These are phyloP conservation scores for Aepyceros melampus DNA, from an alignment of 2,113 vertebrate genomes.

Conservation along the genomic window DNA sequence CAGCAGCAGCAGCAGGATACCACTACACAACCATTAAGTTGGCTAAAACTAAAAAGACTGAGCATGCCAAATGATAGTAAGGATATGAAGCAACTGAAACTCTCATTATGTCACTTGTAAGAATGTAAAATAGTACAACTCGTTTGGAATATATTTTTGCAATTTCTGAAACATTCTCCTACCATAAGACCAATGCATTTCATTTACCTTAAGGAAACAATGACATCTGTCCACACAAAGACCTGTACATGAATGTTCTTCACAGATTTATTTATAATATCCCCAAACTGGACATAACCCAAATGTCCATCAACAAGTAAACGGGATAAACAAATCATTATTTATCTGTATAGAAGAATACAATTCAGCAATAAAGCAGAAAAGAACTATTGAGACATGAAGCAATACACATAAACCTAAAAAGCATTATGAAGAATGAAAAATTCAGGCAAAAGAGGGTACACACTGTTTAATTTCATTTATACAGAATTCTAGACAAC, in stretches of 20 bases:
- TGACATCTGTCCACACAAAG: background rate
- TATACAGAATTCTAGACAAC: background rate
- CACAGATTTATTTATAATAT: background rate
- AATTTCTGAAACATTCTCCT: background rate
- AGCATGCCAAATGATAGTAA: background rate
- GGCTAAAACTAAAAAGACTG: background rate
- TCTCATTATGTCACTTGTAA: background rate
- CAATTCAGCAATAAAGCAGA: background rate
- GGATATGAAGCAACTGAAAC: background rate
- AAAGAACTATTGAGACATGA: background rate
- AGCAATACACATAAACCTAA: background rate
- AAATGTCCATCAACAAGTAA: conserved; percentile 7
- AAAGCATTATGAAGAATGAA: background rate
- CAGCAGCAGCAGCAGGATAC: too few species aligned
- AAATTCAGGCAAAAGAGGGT: background rate
- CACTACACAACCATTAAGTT: background rate
- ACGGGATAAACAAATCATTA: background rate
- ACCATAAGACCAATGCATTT: background rate
- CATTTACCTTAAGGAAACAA: conserved; percentile 16
- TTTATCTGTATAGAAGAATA: background rate
- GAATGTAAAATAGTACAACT: background rate
- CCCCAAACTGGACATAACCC: background rate
- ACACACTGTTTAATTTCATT: background rate
- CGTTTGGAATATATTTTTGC: background rate
- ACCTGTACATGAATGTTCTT: background rate